Base-by-base conservation (phyloP, 2,888 invertebrate genomes). In the Coremacera marginata region DNA sequence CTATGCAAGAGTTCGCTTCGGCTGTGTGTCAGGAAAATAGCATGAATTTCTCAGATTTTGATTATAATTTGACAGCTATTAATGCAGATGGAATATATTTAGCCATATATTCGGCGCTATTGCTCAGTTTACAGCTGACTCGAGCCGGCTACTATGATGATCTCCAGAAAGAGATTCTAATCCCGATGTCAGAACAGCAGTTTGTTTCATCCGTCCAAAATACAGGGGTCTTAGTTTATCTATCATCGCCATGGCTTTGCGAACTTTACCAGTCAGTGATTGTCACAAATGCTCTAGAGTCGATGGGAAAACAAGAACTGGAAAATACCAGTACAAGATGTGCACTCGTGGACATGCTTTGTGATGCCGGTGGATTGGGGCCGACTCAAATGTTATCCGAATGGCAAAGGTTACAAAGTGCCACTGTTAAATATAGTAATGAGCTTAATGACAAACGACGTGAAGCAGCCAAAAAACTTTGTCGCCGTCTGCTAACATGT, bases 71-170 rank as follows among this genome's bases (percentile, higher is more conserved):
- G 2, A 90, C 92, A 0, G 91, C 92, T 63, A 95, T 98, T 91
- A 98, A 98, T 89, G 98, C 97, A 1, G 98, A 98, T 89, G 98
- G 98, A 27, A 95, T 98, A 57, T 98, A 98, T 87, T 90, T 98
- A 80, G 96, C 97, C 1, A 95, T 96, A 0, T 97, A 96, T 86
- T 94, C 96, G 0, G 95, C 96, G 0, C 89, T 98, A 27, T 89
- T 96, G 63, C 90, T 98, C 0, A 96, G 95, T 84, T 90, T 97
- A 77, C 95, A 95, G 84, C 92, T 98, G 27, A 93, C 95, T 68
- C 92, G 93, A 78, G 91, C 92, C 57, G 94, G 94, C 72, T 96
- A 95, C 89, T 97, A 97, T 85, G 91, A 91, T 52, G 91, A 91
- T 78, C 86, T 90, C 67, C 89, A 90, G 73, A 89, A 88, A 79